A percentile compares a stretch with the other conserved stretches of the same genome.
Evolutionary conservation across 2,113 vertebrate genomes (phyloP).

Genomic region (Cephalophus harveyi): DNA sequence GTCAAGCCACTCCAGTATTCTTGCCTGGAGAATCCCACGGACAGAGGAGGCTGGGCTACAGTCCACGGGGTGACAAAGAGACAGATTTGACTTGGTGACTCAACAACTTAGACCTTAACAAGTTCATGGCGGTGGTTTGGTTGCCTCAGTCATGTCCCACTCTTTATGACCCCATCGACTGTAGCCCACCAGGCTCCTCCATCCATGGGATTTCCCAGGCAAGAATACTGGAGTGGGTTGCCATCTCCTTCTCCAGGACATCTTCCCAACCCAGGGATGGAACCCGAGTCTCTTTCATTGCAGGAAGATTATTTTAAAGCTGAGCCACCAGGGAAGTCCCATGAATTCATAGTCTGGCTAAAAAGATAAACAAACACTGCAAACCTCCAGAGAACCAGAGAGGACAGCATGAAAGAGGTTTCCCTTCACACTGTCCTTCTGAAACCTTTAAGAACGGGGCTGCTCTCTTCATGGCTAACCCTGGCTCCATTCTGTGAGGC

Average conservation of each 20-base stretch:
- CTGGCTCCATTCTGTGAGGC: fast-evolving
- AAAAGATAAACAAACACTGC: fast-evolving
- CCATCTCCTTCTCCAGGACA: background rate
- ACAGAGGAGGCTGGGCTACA: background rate
- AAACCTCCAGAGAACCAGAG: background rate
- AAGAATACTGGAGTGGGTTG: background rate
- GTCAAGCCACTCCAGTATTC: background rate
- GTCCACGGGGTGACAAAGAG: background rate
- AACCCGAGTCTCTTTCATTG: background rate
- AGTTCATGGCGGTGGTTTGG: background rate
- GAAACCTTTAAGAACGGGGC: fast-evolving
- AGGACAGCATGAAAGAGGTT: background rate
- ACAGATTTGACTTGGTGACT: background rate
- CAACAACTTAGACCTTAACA: background rate
- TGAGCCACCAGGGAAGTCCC: background rate
- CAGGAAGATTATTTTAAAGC: background rate
- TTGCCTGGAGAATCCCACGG: background rate
- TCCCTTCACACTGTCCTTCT: fast-evolving
- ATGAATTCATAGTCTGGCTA: too few relatives aligned
- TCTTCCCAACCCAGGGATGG: background rate
- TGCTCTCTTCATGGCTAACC: fast-evolving
- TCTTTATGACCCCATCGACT: background rate
- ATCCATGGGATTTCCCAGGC: background rate
- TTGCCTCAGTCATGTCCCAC: background rate
- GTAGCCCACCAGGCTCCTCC: background rate